phyloP scores from a whole-genome alignment of 2,797 vertebrate genomes.

The Arnoldichthys spilopterus region DNA sequence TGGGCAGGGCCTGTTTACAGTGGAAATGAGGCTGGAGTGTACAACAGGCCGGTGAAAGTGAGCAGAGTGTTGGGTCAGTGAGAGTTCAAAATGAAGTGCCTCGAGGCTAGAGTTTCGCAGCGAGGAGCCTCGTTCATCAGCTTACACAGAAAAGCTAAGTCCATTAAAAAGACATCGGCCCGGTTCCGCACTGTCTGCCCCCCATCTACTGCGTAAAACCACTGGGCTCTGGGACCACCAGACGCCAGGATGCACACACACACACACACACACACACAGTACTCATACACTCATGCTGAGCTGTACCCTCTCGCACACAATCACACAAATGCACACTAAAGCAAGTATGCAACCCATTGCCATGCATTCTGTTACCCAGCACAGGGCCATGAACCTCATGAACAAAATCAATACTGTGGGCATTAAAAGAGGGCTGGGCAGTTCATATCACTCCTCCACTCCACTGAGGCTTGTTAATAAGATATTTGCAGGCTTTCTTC shows the following conservation, averaged over 20 bases:
- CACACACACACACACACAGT: slow-evolving; percentile 16
- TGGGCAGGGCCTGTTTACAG: slow-evolving; percentile 19
- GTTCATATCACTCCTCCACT: slow-evolving; percentile 21
- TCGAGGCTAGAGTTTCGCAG: slow-evolving; percentile 63
- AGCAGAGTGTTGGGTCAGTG: background rate
- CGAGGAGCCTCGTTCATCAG: slow-evolving; percentile 64
- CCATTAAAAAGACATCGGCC: slow-evolving; percentile 73
- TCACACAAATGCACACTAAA: slow-evolving; percentile 16
- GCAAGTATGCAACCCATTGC: slow-evolving; percentile 18
- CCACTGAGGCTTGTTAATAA: slow-evolving; percentile 30
- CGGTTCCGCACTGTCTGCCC: slow-evolving; percentile 79
- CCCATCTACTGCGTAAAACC: slow-evolving; percentile 66
- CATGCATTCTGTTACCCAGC: slow-evolving; percentile 42
- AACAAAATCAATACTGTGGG: slow-evolving; percentile 48
- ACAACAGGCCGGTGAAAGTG: slow-evolving; percentile 3
- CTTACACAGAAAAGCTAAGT: slow-evolving; percentile 68
- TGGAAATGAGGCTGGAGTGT: slow-evolving; percentile 33
- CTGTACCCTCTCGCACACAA: slow-evolving; percentile 13
- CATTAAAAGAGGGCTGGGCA: slow-evolving; percentile 31
- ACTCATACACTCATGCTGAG: slow-evolving; percentile 11
- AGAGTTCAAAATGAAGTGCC: slow-evolving; percentile 40
- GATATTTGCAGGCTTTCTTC: slow-evolving; percentile 21
- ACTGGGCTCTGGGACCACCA: slow-evolving; percentile 71
- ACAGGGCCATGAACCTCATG: slow-evolving; percentile 33
- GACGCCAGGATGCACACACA: slow-evolving; percentile 59